These are phyloP conservation scores for Empidonax alnorum DNA, from an alignment of 2,113 vertebrate genomes.

Conservation along the genomic window DNA sequence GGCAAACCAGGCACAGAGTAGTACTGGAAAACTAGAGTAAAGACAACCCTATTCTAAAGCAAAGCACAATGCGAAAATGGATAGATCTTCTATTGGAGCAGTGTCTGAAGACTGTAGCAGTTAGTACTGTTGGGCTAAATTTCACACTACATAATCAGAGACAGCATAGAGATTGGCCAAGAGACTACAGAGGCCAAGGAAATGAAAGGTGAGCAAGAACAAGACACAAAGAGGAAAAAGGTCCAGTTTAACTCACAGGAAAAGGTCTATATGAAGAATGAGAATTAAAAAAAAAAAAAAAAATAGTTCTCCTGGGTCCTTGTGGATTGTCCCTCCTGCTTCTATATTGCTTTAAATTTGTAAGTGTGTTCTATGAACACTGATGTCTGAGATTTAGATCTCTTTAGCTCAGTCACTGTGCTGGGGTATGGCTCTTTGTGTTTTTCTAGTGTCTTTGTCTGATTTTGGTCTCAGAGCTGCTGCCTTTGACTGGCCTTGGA, in stretches of 20 bases:
- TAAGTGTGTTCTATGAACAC: background rate
- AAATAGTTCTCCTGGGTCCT: fast-evolving
- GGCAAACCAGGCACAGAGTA: background rate
- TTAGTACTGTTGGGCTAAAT: background rate
- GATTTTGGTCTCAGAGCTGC: background rate
- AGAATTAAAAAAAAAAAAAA: background rate
- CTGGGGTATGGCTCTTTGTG: background rate
- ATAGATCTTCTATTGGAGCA: background rate
- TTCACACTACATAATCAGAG: background rate
- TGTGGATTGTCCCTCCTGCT: background rate
- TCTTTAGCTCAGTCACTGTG: background rate
- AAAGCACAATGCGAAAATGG: background rate
- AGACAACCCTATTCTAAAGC: background rate
- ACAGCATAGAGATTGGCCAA: background rate
- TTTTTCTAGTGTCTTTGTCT: background rate
- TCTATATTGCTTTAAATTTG: background rate
- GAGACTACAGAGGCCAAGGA: background rate
- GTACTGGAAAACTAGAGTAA: background rate
- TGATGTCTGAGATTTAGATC: background rate
- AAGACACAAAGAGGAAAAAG: background rate
- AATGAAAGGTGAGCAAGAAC: background rate
- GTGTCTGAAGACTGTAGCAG: background rate
- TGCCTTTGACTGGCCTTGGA: background rate
- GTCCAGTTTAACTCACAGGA: background rate
- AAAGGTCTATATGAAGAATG: background rate